phyloP scores from a whole-genome alignment of 2,888 invertebrate genomes.

The Pocota personata region DNA sequence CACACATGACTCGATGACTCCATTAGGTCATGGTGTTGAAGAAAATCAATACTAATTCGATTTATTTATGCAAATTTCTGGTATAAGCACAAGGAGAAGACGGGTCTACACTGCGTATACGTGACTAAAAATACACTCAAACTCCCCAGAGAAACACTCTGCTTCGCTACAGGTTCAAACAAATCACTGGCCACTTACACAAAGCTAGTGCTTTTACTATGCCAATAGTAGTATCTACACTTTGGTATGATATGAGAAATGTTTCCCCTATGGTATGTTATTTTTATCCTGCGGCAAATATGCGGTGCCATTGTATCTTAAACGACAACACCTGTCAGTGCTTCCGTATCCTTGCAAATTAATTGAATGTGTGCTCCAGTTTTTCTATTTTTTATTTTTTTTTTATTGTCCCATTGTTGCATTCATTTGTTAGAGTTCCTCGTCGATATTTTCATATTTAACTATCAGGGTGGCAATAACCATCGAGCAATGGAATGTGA shows the following conservation, averaged over 20 bases:
- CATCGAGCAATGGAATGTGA: neutral
- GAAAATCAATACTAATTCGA: conserved; percentile 55
- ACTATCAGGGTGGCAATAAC: neutral
- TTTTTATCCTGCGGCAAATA: conserved; percentile 60
- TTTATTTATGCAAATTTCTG: conserved; percentile 33
- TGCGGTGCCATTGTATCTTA: conserved; percentile 33
- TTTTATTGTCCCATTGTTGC: neutral
- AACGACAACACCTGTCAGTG: conserved; percentile 57
- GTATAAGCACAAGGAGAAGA: conserved; percentile 17
- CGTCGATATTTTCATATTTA: conserved; percentile 5
- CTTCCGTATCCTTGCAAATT: conserved; percentile 53
- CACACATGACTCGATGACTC: conserved; percentile 34
- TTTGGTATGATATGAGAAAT: neutral
- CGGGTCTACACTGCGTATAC: conserved; percentile 10
- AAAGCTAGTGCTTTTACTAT: neutral
- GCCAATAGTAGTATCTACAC: neutral
- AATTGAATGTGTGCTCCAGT: conserved; percentile 30
- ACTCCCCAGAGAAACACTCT: neutral
- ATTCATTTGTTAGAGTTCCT: neutral
- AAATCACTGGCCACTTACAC: conserved; percentile 7
- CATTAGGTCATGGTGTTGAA: neutral
- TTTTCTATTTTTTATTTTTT: neutral
- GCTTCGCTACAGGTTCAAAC: neutral
- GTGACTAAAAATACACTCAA: conserved; percentile 33
- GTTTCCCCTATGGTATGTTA: neutral